Base-by-base conservation (phyloP, 2,113 vertebrate genomes). In the Sinosuthora webbiana region DNA sequence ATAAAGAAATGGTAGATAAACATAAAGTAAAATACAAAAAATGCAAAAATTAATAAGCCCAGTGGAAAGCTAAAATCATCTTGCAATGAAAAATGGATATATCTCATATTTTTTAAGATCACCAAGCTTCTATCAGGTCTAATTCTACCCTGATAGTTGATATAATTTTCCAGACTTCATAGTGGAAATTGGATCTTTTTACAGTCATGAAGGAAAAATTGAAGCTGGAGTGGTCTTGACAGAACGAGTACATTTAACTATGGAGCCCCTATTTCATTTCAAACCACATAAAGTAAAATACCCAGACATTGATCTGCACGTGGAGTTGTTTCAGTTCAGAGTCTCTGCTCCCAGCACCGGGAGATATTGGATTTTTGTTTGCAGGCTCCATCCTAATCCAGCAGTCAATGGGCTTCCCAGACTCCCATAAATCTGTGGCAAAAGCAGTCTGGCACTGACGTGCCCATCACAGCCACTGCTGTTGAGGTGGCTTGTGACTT, bases 41-140 rank as follows among this genome's bases (percentile, higher is more conserved):
- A 19, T 70, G 17, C 21, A 76, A 85, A 88, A 88, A 91, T 78
- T 88, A 87, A 52, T 75, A 83, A 90, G 14, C 7, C 44, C 12
- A 9, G 47, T 65, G 19, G 44, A 87, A 89, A 76, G 69, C 81
- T 78, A 65, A 90, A 83, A 71, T 60, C 50, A 63, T 79, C 90
- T 89, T 78, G 83, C 47, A 90, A 69, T 90, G 89, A 81, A 87
- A 94, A 39, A 87, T 63, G 20, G 50, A 90, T 91, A 59, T 90
- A 78, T 89, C 53, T 88, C 71, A 2, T 93, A 86, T 91, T 92
- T 93, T 95, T 97, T 95, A 91, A 86, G 81, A 96, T 94, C 93
- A 83, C 50, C 81, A 78, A 55, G 41, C 12, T 79, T 79, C 82
- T 75, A 20, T 81, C 31, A 53, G 31, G 30, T 94, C 44, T 92